A percentile compares a stretch with the other conserved stretches of the same genome.
Conservation (phyloP, 2,113 vertebrate species). For the Rana temporaria region DNA sequence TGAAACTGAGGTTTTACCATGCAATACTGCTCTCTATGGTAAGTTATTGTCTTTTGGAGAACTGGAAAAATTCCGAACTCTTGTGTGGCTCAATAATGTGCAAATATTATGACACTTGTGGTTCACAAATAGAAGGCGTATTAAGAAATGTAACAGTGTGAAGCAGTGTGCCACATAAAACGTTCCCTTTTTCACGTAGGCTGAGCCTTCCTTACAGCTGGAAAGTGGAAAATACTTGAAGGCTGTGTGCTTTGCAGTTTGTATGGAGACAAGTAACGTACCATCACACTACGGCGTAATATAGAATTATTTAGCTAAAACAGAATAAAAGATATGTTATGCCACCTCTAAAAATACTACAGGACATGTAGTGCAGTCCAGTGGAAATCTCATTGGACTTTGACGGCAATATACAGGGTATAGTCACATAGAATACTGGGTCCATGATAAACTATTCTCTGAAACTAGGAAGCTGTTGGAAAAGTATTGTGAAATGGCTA, state of each 20-base stretch:
- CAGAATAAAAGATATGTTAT: neutral
- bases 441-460: no score
- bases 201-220: neutral
- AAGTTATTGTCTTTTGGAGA: neutral
- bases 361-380: no score
- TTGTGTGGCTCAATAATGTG: constrained; percentile 5
- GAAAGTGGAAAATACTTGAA: constrained; percentile 9
- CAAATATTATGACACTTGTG: neutral
- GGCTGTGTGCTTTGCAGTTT: neutral
- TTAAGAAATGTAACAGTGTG: neutral
- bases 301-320: neutral
- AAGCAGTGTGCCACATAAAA: neutral
- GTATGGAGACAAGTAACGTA: neutral
- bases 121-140: neutral
- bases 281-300: neutral
- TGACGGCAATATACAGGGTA: no score
- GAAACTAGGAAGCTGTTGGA: no score
- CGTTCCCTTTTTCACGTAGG: constrained; percentile 9
- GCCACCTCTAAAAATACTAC: neutral
- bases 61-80: neutral
- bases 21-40: constrained; percentile 11
- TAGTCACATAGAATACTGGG: no score
- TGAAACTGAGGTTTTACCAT: constrained; percentile 4
- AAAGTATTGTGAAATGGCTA: no score
- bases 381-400: no score